Conservation (phyloP, 2,797 vertebrate species). For the Poliocrania exsul region DNA sequence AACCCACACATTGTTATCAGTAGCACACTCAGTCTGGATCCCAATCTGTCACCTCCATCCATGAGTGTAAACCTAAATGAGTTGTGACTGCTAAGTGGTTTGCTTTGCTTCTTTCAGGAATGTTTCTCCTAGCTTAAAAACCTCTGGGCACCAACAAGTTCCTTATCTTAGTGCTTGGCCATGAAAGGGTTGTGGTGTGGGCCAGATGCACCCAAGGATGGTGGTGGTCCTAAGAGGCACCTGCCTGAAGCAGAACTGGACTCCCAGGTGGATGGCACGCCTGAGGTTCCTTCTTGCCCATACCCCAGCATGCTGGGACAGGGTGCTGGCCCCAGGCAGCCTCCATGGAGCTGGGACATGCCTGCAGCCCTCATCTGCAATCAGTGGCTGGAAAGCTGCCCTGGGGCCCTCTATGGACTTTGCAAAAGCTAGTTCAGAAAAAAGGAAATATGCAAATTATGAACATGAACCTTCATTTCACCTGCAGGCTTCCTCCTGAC, state of each 20-base stretch:
- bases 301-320: fast-evolving
- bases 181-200: background rate
- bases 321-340: fast-evolving
- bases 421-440: background rate
- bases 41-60: fast-evolving
- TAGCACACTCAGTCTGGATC: background rate
- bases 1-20: background rate
- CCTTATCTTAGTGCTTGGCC: background rate
- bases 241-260: background rate
- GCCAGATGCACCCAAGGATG: background rate
- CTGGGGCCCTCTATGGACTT: background rate
- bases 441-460: background rate
- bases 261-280: background rate
- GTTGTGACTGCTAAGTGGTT: background rate
- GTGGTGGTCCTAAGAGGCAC: background rate
- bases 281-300: background rate
- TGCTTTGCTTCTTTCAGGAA: background rate
- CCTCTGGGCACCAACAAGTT: background rate
- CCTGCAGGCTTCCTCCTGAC: background rate
- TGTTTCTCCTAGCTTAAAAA: background rate
- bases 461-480: background rate
- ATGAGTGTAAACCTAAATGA: background rate
- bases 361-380: background rate
- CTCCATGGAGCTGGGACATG: background rate
- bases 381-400: background rate